phyloP scores from a whole-genome alignment of 2,113 vertebrate genomes.

The Thalassoma bifasciatum region DNA sequence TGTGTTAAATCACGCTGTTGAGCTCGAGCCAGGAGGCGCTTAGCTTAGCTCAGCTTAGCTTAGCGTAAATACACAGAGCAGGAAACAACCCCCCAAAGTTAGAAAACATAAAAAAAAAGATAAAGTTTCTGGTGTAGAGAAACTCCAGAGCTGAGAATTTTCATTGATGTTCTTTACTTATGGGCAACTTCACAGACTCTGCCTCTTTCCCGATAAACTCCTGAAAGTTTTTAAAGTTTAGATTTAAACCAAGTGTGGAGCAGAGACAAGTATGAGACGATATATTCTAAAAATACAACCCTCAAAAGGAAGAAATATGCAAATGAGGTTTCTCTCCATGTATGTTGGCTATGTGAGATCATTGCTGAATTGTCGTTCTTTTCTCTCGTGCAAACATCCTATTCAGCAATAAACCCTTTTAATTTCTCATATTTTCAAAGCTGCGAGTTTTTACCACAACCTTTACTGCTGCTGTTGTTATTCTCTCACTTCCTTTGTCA shows the following conservation, averaged over 20 bases:
- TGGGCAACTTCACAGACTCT: too few relatives aligned
- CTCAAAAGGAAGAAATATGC: too few relatives aligned
- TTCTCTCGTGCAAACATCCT: background rate
- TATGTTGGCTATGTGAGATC: background rate
- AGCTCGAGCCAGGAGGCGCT: background rate
- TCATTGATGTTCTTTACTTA: too few relatives aligned
- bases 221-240: too few relatives aligned
- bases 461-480: slow-evolving; percentile 49
- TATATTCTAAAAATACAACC: too few relatives aligned
- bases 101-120: background rate
- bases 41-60: background rate
- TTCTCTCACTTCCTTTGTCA: slow-evolving; percentile 66
- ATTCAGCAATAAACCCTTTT: slow-evolving; percentile 20
- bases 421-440: slow-evolving; percentile 19
- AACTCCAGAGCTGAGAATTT: background rate
- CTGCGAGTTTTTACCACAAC: slow-evolving; percentile 52
- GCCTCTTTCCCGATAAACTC: too few relatives aligned
- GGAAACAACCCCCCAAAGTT: background rate
- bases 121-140: background rate
- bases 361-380: background rate
- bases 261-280: too few relatives aligned
- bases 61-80: background rate
- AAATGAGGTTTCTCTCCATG: too few relatives aligned
- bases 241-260: too few relatives aligned
- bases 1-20: background rate